A percentile compares a stretch with the other conserved stretches of the same genome.
Conservation (phyloP, 2,797 vertebrate species). For the Pipistrellus pipistrellus region DNA sequence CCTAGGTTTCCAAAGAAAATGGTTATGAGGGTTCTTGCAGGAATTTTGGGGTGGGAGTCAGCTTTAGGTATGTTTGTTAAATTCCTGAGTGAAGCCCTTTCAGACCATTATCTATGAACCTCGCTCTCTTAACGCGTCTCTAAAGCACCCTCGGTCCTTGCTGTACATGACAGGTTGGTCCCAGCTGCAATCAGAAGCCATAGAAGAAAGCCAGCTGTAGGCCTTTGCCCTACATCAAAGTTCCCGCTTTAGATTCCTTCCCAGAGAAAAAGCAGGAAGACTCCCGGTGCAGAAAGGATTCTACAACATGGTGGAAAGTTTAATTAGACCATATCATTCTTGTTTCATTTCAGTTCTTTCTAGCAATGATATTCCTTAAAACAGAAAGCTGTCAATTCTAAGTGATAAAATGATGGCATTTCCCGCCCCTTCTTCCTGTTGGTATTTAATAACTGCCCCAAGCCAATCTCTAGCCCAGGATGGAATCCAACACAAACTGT, state of each 20-base stretch:
- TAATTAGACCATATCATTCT: not conserved
- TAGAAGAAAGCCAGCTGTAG: not conserved
- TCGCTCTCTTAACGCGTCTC: not conserved
- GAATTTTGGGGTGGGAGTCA: not conserved
- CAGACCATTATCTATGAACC: not conserved
- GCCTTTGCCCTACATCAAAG: not conserved
- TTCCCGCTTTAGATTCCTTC: not conserved
- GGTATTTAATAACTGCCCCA: not conserved
- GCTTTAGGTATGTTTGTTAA: not conserved
- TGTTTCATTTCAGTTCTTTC: constrained; percentile 33
- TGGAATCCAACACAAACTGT: not conserved
- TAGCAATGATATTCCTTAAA: not conserved
- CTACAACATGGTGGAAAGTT: not conserved
- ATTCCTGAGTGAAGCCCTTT: not conserved
- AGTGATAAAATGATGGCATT: not conserved
- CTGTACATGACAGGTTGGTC: not conserved
- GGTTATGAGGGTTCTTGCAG: not conserved
- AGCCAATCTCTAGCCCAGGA: not conserved
- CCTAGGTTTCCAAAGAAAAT: not conserved
- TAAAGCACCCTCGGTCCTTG: not conserved
- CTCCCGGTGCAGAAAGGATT: not conserved
- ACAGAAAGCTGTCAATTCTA: constrained; percentile 46
- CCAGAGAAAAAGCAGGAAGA: not conserved
- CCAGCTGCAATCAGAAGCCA: not conserved
- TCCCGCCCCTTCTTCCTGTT: not conserved